Base-by-base conservation (phyloP, 2,113 vertebrate genomes). In the Crotalus viridis region DNA sequence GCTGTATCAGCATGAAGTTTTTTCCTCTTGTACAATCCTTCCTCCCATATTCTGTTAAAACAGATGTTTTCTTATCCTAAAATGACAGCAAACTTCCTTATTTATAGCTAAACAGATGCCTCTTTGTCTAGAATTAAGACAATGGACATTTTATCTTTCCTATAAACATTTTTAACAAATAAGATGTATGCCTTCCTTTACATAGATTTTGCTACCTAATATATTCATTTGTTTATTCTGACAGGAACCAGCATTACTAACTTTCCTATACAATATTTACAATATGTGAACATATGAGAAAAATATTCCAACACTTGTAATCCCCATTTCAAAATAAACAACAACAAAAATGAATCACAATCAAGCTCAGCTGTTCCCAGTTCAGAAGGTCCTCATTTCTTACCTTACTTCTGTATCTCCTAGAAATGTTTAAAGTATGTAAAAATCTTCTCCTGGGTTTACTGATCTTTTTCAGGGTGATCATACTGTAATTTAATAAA, bases 401-500 rank as follows among this genome's bases (percentile, higher is more conserved):
- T 21, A 24, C 55, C n/a, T 64, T 55, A 39, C 61, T 64, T 91
- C 17, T 94, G 5, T 94, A 92, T 56, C 57, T 87, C 52, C 12
- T 88, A 19, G 61, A 89, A 59, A 89, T 86, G 89, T 86, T 85
- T 43, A 91, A 93, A 91, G 12, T 54, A 55, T 89, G 85, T 90
- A 52, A 1, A 87, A 93, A 94, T 90, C 33, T 90, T 93, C 69
- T 10, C 57, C 93, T 52, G 15, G 1, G 39, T 46, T 28, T 48
- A 95, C 56, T 88, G 33, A 88, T 5, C 87, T 39, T 22, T 22
- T 91, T 74, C 59, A 94, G 26, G 9, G 24, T 88, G 95, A 93
- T 95, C 94, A 93, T 57, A 39, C 39, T 39, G 39, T 39, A 93
- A 92, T 89, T 93, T 90, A 93, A 93, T 90, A 90, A 93, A 90